Percentiles rank a stretch among this genome's conserved stretches.
Conservation (phyloP, 2,113 vertebrate species). For the Pollachius pollachius region DNA sequence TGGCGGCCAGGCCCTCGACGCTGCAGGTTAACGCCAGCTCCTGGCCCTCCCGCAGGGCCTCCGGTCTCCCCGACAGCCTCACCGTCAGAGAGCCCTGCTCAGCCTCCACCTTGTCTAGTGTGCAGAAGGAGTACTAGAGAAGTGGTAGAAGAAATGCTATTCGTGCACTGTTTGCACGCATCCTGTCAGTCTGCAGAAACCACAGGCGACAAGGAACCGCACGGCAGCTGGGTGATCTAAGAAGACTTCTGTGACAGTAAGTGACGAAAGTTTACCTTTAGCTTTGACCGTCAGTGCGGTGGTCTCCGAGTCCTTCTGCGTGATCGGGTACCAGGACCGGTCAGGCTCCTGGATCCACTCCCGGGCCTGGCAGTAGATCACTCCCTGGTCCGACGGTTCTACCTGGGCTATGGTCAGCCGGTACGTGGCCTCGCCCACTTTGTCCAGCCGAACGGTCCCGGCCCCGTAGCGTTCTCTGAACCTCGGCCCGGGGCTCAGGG, state of each 20-base stretch:
- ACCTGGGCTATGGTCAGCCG: conserved; percentile 68
- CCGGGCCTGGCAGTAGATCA: conserved; percentile 76
- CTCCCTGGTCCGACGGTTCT: conserved; percentile 75
- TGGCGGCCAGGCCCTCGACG: conserved; percentile 41
- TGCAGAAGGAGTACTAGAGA: background rate
- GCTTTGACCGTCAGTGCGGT: conserved; percentile 48
- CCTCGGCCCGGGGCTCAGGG: conserved; percentile 70
- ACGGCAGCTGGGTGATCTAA: background rate
- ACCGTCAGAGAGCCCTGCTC: conserved; percentile 56
- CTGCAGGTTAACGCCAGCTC: conserved; percentile 70
- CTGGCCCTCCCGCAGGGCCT: conserved; percentile 64
- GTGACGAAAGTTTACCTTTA: conserved; percentile 47
- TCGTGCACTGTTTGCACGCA: background rate
- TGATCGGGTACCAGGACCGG: conserved; percentile 78
- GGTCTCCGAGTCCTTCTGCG: conserved; percentile 59
- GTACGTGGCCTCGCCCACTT: conserved; percentile 72
- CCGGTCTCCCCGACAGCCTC: conserved; percentile 39
- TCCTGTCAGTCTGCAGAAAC: conserved; percentile 15
- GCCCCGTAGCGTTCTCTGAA: conserved; percentile 72
- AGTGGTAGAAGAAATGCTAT: background rate
- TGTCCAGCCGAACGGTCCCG: conserved; percentile 73
- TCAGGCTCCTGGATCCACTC: conserved; percentile 93
- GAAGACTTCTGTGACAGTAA: background rate
- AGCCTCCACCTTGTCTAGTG: conserved; percentile 29
- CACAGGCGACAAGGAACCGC: background rate